Conservation (phyloP, 2,888 invertebrate species). For the Falcaria lacertinaria region DNA sequence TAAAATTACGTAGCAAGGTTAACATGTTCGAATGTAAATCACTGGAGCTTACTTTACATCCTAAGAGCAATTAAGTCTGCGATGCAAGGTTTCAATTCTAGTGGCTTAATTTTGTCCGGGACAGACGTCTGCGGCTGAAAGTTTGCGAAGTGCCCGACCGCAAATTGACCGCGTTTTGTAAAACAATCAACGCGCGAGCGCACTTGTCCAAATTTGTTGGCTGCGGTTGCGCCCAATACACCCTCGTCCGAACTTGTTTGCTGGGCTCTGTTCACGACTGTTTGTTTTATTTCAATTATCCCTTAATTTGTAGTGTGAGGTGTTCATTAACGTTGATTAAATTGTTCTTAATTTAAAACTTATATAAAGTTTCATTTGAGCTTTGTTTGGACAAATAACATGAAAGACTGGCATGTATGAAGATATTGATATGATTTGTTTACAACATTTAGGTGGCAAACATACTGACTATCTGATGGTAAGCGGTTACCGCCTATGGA, state of each 20-base stretch:
- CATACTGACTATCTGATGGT: no score
- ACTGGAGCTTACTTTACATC: no score
- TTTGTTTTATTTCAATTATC: background rate
- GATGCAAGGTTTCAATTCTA: slow-evolving; percentile 14
- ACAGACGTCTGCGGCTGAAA: slow-evolving; percentile 20
- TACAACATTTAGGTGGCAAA: no score
- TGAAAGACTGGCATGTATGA: no score
- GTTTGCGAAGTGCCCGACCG: slow-evolving; percentile 33
- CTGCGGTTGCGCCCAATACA: slow-evolving; percentile 5
- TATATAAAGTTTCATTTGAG: no score
- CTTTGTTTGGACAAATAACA: no score
- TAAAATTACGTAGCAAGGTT: no score
- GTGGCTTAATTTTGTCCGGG: slow-evolving; percentile 5
- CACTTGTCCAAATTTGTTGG: slow-evolving; percentile 32
- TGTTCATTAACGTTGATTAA: background rate
- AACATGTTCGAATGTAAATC: no score
- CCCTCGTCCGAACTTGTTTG: background rate
- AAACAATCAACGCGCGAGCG: slow-evolving; percentile 54
- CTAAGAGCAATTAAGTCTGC: slow-evolving; percentile 2
- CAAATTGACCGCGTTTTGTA: slow-evolving; percentile 50
- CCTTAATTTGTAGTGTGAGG: background rate
- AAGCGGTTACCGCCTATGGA: no score
- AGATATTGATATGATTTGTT: no score
- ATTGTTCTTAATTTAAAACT: background rate
- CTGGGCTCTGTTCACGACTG: background rate